A percentile compares a stretch with the other conserved stretches of the same genome.
Evolutionary conservation across 2,888 invertebrate species (phyloP).

Genomic region (Deilephila porcellus): DNA sequence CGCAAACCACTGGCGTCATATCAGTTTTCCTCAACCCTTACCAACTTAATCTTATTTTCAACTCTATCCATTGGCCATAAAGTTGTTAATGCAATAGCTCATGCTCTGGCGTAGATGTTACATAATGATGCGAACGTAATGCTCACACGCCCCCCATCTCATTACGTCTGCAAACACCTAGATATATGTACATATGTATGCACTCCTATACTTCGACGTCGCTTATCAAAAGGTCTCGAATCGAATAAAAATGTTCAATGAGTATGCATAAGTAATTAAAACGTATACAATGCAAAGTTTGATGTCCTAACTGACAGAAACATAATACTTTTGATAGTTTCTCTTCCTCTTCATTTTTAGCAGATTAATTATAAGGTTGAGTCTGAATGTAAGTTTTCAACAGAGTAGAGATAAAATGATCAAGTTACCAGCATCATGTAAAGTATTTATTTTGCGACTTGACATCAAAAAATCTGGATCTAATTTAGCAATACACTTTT

Average conservation of each 20-base stretch:
- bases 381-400: too few species aligned
- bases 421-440: too few species aligned
- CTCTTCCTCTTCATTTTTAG: too few species aligned
- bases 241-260: background rate
- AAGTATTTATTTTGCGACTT: too few species aligned
- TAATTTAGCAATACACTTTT: too few species aligned
- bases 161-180: conserved; percentile 1
- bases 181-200: background rate
- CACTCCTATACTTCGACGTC: background rate
- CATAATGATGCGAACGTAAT: conserved; percentile 1
- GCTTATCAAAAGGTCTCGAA: background rate
- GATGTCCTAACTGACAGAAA: too few species aligned
- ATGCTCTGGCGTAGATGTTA: conserved; percentile 12
- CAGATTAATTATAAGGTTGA: too few species aligned
- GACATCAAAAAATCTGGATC: too few species aligned
- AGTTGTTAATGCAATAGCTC: background rate
- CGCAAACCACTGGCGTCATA: conserved; percentile 13
- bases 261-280: background rate
- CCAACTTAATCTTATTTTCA: background rate
- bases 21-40: conserved; percentile 17
- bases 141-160: background rate
- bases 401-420: too few species aligned
- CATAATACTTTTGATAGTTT: too few species aligned
- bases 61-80: background rate
- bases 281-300: too few species aligned